phyloP scores from a whole-genome alignment of 2,888 invertebrate genomes.

The Amphipyra berbera region DNA sequence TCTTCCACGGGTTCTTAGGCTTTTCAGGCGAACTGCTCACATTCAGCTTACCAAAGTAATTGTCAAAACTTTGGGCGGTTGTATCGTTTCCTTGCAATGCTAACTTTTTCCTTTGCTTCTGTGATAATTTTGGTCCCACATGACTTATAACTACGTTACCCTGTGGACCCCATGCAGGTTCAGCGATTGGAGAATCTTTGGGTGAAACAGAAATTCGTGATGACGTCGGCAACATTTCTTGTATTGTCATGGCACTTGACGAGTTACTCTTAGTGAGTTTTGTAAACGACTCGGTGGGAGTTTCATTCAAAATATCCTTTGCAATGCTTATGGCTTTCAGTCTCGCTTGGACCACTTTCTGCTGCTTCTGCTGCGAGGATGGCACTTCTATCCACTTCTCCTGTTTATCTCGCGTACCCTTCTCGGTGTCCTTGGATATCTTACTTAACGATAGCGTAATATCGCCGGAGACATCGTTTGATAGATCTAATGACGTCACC shows the following conservation, averaged over 20 bases:
- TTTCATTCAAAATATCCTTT: constrained; percentile 81
- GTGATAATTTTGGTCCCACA: constrained; percentile 90
- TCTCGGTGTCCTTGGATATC: constrained; percentile 74
- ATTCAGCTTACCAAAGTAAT: constrained; percentile 71
- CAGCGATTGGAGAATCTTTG: constrained; percentile 71
- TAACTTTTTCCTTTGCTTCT: constrained; percentile 91
- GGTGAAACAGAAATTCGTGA: constrained; percentile 80
- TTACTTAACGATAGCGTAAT: constrained; percentile 81
- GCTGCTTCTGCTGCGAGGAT: constrained; percentile 82
- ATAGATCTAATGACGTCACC: constrained; percentile 80
- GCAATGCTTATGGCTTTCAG: constrained; percentile 82
- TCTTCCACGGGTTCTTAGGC: constrained; percentile 88
- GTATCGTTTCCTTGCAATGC: constrained; percentile 83
- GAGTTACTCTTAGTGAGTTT: constrained; percentile 79
- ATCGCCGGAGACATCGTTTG: constrained; percentile 78
- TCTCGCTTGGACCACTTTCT: constrained; percentile 85
- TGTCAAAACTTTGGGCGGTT: constrained; percentile 71
- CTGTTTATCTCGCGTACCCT: constrained; percentile 67
- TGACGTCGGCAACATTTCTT: constrained; percentile 62
- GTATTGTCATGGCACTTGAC: constrained; percentile 67
- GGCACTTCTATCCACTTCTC: constrained; percentile 87
- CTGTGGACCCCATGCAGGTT: constrained; percentile 73
- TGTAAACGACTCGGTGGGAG: constrained; percentile 76
- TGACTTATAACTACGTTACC: constrained; percentile 80
- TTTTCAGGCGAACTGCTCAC: constrained; percentile 78